phyloP scores from a whole-genome alignment of 2,797 vertebrate species.

The Xiphophorus birchmanni region DNA sequence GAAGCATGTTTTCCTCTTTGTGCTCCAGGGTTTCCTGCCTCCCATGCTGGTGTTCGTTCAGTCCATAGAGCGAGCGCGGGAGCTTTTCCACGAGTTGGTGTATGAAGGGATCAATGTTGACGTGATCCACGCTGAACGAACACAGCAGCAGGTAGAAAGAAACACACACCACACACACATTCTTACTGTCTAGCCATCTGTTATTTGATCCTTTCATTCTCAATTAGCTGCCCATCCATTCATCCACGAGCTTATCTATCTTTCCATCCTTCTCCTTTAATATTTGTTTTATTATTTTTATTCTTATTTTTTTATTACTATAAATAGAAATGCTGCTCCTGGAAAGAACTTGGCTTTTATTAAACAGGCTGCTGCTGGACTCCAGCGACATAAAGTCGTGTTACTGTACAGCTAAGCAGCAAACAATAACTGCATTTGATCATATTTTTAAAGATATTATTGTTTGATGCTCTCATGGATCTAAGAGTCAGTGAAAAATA shows the following conservation, averaged over 20 bases:
- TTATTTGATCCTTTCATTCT: background rate
- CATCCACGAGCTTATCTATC: background rate
- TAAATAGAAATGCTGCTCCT: background rate
- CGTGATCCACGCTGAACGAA: conserved; percentile 94
- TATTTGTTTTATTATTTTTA: background rate
- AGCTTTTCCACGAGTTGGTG: conserved; percentile 94
- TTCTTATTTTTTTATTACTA: background rate
- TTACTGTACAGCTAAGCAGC: background rate
- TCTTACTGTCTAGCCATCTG: background rate
- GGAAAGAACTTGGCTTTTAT: background rate
- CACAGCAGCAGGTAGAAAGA: conserved; percentile 91
- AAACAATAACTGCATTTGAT: background rate
- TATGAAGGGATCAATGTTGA: conserved; percentile 98
- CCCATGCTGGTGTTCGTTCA: conserved; percentile 97
- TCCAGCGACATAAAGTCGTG: background rate
- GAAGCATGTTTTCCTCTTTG: background rate
- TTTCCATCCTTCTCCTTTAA: background rate
- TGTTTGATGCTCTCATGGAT: background rate
- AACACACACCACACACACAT: too few species aligned
- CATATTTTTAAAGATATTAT: background rate
- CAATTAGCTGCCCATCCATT: background rate
- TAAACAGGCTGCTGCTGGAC: background rate
- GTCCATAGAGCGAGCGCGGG: conserved; percentile 93
- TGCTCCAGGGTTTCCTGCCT: conserved; percentile 88
- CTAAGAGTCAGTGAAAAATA: background rate